phyloP scores from a whole-genome alignment of 2,113 vertebrate species.

The Aramus guarauna region DNA sequence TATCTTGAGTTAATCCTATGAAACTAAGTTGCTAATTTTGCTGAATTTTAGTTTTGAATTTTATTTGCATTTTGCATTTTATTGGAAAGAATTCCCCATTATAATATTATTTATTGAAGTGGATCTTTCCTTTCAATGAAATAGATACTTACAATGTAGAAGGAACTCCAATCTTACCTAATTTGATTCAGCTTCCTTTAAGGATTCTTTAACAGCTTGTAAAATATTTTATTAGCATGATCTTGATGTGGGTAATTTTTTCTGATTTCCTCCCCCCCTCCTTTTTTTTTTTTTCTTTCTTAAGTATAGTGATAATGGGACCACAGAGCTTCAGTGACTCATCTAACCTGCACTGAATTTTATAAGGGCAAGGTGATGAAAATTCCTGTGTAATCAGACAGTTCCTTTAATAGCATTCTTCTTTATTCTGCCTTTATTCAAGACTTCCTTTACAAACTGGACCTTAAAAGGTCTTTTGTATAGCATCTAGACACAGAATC shows the following conservation, averaged over 20 bases:
- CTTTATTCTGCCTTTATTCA: neutral
- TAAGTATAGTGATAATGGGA: neutral
- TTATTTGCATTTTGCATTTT: neutral
- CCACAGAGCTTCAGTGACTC: neutral
- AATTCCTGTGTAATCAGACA: constrained; percentile 31
- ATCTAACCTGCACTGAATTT: neutral
- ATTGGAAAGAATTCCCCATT: neutral
- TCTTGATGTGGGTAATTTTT: neutral
- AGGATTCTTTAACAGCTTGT: neutral
- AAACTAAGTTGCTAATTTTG: neutral
- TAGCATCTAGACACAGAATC: neutral
- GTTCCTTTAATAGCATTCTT: constrained; percentile 14
- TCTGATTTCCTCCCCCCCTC: neutral
- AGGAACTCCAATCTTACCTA: neutral
- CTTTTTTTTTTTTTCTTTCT: neutral
- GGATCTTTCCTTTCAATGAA: neutral
- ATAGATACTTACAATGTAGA: neutral
- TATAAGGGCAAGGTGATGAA: constrained; percentile 26
- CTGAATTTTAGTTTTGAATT: neutral
- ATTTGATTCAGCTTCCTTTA: neutral
- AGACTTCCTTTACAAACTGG: neutral
- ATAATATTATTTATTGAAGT: neutral
- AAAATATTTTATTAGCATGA: neutral
- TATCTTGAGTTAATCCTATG: neutral
- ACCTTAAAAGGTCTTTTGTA: constrained; percentile 36